Evolutionary conservation across 2,113 vertebrate genomes (phyloP).

Genomic region (Hyperopisus bebe): DNA sequence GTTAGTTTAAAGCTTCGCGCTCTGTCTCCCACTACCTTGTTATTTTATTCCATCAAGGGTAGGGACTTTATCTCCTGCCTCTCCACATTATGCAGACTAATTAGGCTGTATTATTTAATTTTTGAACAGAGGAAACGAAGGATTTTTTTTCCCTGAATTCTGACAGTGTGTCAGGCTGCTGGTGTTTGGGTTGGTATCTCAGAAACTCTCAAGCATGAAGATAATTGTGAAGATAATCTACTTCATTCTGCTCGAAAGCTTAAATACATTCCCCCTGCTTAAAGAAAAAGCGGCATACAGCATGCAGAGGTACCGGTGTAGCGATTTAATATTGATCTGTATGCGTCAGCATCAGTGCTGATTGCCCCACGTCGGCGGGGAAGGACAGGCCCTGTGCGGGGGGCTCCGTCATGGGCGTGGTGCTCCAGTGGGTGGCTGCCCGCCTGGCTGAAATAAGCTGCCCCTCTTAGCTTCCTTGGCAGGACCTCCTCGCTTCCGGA

Average conservation of each 20-base stretch:
- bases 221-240: conserved; percentile 3
- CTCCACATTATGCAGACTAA: conserved; percentile 9
- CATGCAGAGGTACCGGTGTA: neutral
- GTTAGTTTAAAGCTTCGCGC: conserved; percentile 1
- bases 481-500: neutral
- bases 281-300: neutral
- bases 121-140: neutral
- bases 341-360: neutral
- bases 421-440: neutral
- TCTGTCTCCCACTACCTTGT: neutral
- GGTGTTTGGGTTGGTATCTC: conserved; percentile 3
- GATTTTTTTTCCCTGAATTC: neutral
- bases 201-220: neutral
- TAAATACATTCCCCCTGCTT: neutral
- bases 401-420: neutral
- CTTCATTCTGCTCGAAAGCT: neutral
- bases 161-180: neutral
- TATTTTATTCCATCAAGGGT: conserved; percentile 7
- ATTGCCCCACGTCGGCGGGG: neutral
- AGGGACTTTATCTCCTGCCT: conserved; percentile 14
- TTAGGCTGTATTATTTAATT: conserved; percentile 24
- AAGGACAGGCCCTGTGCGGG: neutral
- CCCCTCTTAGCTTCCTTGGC: neutral
- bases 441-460: neutral
- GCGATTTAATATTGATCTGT: neutral